A percentile compares a stretch with the other conserved stretches of the same genome.
These are phyloP conservation scores for Willowsia nigromaculata DNA, from an alignment of 2,888 invertebrate genomes.

Conservation along the genomic window DNA sequence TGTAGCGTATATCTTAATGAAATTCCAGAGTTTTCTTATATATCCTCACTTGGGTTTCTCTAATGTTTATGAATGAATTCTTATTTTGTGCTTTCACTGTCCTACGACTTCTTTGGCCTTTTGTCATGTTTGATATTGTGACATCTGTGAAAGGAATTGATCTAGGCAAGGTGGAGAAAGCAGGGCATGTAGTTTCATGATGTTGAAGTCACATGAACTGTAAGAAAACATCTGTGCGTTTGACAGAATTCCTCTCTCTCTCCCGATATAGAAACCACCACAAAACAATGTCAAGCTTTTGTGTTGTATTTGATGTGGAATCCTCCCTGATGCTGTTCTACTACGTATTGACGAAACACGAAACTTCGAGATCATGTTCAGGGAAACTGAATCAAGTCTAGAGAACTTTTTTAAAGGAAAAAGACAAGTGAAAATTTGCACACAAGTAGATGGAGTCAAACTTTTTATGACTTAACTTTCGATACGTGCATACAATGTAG, in stretches of 20 bases:
- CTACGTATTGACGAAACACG: no score
- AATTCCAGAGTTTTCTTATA: not conserved
- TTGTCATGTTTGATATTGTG: not conserved
- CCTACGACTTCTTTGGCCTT: not conserved
- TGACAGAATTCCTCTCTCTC: no score
- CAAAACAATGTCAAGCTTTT: not conserved
- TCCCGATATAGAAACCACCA: not conserved
- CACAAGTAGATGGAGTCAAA: no score
- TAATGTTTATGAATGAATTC: not conserved
- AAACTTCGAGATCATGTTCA: no score
- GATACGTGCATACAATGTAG: no score
- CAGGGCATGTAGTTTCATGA: no score
- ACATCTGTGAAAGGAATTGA: not conserved
- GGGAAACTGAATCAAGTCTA: not conserved
- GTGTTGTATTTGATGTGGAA: not conserved
- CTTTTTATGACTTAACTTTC: no score
- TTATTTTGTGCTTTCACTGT: not conserved
- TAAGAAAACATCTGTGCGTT: no score
- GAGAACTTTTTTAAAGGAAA: not conserved
- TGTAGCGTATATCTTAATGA: constrained; percentile 6
- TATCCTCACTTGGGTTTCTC: not conserved
- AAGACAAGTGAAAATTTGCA: no score
- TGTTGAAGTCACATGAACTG: no score
- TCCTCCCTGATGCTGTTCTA: not conserved
- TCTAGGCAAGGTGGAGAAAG: not conserved